phyloP scores from a whole-genome alignment of 2,888 invertebrate genomes.

The Apoda limacodes region DNA sequence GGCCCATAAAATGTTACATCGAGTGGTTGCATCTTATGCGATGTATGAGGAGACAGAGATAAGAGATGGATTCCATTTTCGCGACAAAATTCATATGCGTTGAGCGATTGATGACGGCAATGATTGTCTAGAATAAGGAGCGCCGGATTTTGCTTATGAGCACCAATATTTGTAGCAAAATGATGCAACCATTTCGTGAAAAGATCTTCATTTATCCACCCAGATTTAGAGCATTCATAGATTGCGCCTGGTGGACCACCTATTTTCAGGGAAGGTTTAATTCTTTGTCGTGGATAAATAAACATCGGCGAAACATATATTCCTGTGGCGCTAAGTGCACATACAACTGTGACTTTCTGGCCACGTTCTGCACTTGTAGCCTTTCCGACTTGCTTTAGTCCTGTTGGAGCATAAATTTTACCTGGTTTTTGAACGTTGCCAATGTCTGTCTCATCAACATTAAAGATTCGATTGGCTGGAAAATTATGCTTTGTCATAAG shows the following conservation, averaged over 20 bases:
- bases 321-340: conserved; percentile 31
- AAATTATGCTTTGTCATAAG: conserved; percentile 21
- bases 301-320: conserved; percentile 38
- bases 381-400: conserved; percentile 28
- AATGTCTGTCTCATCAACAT: conserved; percentile 33
- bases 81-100: not conserved
- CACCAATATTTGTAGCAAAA: conserved; percentile 12
- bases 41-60: not conserved
- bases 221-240: no score
- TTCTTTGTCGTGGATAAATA: conserved; percentile 33
- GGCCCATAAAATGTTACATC: conserved; percentile 3
- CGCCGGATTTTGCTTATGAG: not conserved
- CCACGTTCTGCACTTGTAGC: conserved; percentile 20
- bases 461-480: conserved; percentile 24
- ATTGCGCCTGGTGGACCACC: conserved; percentile 26
- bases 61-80: not conserved
- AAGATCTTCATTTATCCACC: conserved; percentile 4
- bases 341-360: conserved; percentile 27
- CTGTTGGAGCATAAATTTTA: conserved; percentile 26
- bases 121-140: conserved; percentile 1
- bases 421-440: conserved; percentile 27
- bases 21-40: not conserved
- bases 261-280: conserved; percentile 24
- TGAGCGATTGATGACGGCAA: not conserved
- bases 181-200: conserved; percentile 11